phyloP scores from a whole-genome alignment of 2,113 vertebrate genomes.

The Clarias gariepinus region DNA sequence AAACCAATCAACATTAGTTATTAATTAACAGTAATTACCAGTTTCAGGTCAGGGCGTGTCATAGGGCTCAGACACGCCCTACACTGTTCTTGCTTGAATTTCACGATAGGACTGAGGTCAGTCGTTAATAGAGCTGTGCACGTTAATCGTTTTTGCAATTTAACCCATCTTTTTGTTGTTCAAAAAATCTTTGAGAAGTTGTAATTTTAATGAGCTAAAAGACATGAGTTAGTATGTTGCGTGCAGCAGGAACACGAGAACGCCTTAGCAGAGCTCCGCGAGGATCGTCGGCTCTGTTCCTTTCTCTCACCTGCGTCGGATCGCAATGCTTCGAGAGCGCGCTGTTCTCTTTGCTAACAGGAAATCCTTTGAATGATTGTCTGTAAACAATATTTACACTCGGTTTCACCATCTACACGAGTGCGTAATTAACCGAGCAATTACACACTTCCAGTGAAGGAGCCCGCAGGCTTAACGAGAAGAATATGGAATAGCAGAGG shows the following conservation, averaged over 20 bases:
- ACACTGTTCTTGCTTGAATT: too few species aligned
- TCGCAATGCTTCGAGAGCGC: slow-evolving; percentile 15
- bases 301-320: background rate
- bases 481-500: background rate
- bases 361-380: background rate
- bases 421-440: slow-evolving; percentile 23
- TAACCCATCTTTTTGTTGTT: slow-evolving; percentile 42
- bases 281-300: background rate
- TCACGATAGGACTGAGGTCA: too few species aligned
- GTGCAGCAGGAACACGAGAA: background rate
- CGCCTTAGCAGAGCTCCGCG: background rate
- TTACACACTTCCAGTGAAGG: background rate
- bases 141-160: too few species aligned
- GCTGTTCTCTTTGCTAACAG: slow-evolving; percentile 26
- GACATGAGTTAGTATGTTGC: slow-evolving; percentile 41
- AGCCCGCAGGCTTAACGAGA: background rate
- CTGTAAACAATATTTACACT: slow-evolving; percentile 28
- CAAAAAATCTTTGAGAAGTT: background rate
- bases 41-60: too few species aligned
- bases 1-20: too few species aligned
- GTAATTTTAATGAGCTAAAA: slow-evolving; percentile 54
- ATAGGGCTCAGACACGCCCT: too few species aligned
- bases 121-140: too few species aligned
- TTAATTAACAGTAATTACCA: too few species aligned
- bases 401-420: background rate